A percentile compares a stretch with the other conserved stretches of the same genome.
Evolutionary conservation across 2,113 vertebrate genomes (phyloP).

Genomic region (Entelurus aequoreus): DNA sequence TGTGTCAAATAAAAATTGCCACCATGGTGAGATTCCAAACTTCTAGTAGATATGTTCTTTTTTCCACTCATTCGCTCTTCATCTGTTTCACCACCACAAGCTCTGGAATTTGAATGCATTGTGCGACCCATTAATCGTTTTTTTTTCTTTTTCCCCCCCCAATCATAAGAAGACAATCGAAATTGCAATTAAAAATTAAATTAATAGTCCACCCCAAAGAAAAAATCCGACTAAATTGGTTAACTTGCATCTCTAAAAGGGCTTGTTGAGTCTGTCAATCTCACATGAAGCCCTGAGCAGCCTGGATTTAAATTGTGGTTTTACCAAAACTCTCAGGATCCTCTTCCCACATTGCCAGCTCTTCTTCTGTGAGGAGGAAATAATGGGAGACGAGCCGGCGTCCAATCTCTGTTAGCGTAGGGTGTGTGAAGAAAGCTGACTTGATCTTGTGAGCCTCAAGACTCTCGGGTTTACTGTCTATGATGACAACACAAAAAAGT

Average conservation of each 20-base stretch:
- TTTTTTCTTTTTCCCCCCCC: no score
- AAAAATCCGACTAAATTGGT: neutral
- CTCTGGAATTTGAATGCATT: no score
- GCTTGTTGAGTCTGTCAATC: slow-evolving; percentile 3
- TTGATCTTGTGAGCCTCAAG: slow-evolving; percentile 96
- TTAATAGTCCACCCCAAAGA: no score
- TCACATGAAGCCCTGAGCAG: slow-evolving; percentile 16
- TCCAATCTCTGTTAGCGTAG: slow-evolving; percentile 91
- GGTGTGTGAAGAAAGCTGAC: slow-evolving; percentile 89
- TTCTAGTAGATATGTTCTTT: no score
- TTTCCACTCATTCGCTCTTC: no score
- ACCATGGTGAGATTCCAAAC: no score
- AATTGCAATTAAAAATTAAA: no score
- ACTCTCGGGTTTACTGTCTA: slow-evolving; percentile 92
- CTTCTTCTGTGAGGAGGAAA: slow-evolving; percentile 91
- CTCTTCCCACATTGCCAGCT: slow-evolving; percentile 96
- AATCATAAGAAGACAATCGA: no score
- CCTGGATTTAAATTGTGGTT: slow-evolving; percentile 5
- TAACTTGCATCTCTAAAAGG: neutral
- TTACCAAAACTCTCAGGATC: slow-evolving; percentile 97
- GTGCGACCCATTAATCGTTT: no score
- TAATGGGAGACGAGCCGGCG: slow-evolving; percentile 91
- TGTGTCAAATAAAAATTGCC: no score
- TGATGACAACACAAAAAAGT: neutral
- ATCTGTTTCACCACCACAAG: no score